Evolutionary conservation across 1,140 invertebrate species (phyloP).

Genomic region (Apis cerana): DNA sequence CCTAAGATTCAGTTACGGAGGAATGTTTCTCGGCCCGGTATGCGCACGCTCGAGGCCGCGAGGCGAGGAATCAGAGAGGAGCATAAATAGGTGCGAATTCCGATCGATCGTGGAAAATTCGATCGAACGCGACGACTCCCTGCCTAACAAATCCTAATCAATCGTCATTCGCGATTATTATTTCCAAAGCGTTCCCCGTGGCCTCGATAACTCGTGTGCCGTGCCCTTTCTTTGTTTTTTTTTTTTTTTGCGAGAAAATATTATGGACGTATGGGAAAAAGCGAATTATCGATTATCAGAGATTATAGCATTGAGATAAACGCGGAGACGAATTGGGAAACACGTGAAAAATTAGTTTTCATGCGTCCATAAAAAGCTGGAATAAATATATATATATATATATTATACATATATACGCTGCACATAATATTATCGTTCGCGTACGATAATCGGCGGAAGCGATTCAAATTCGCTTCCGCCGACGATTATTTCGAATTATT

Average conservation of each 20-base stretch:
- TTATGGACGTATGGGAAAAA: constrained; percentile 40
- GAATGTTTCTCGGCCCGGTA: constrained; percentile 67
- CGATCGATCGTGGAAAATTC: constrained; percentile 37
- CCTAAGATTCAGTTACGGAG: constrained; percentile 67
- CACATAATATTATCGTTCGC: constrained; percentile 22
- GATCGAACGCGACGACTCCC: background rate
- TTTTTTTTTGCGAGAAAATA: constrained; percentile 4
- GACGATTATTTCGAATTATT: background rate
- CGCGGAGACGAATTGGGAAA: background rate
- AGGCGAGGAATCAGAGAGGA: constrained; percentile 44
- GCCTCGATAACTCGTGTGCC: constrained; percentile 6
- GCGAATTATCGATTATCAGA: background rate
- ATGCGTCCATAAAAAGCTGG: background rate
- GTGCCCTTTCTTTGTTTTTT: constrained; percentile 1
- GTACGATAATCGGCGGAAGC: background rate
- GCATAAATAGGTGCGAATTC: constrained; percentile 49
- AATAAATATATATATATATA: too few relatives aligned
- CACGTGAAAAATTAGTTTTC: too few relatives aligned
- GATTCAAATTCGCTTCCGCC: background rate
- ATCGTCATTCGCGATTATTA: too few relatives aligned
- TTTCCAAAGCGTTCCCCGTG: background rate
- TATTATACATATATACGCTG: background rate
- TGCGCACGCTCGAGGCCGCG: constrained; percentile 51
- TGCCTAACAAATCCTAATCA: too few relatives aligned
- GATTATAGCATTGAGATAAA: background rate